Evolutionary conservation across 2,888 invertebrate species (phyloP), one percentile per base, ranked within the genome.

Genomic region (Serrognathus titanus): DNA sequence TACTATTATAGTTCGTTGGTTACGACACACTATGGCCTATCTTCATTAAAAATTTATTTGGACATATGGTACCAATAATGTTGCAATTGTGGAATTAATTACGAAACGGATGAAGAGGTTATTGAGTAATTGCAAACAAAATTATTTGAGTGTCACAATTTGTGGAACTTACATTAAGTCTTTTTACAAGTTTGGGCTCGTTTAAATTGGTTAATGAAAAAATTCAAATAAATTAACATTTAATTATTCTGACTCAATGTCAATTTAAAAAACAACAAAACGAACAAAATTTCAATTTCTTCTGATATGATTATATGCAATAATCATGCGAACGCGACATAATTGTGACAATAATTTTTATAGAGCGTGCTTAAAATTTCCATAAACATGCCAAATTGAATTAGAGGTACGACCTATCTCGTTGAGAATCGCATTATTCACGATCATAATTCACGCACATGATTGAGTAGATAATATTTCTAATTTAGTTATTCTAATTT

Each of bases 301-400:
- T 31, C 24, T 31, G 24, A 4, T 31, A 31, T 7, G 24, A 31
- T 31, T 31, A 31, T 31, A 40, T 31, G 40, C 48, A 54, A 40
- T 43, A 16, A 48, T 48, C 54, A 48, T 54, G 54, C 54, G 16
- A 54, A 48, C 8, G 36, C 13, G 13, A 47, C 48, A 38, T 54
- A 54, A 40, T 54, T 48, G 39, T 10, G 13, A 9, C 16, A 10
- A 43, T 11, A 43, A 43, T 43, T 11, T 43, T 43, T 43, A 43
- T 11, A 11, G 43, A 43, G 43, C 43, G 43, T 11, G 12, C 9
- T 43, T 20, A 16, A 43, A 43, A 43, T 43, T 43, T 20, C 43
- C 43, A 43, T 43, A 43, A 43, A 43, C 20, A 43, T 9, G 24
- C 24, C 24, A 4, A 31, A 31, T 31, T 31, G 3, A 31, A 31